Evolutionary conservation across 2,797 vertebrate species (phyloP).

Genomic region (Rhynchonycteris naso): DNA sequence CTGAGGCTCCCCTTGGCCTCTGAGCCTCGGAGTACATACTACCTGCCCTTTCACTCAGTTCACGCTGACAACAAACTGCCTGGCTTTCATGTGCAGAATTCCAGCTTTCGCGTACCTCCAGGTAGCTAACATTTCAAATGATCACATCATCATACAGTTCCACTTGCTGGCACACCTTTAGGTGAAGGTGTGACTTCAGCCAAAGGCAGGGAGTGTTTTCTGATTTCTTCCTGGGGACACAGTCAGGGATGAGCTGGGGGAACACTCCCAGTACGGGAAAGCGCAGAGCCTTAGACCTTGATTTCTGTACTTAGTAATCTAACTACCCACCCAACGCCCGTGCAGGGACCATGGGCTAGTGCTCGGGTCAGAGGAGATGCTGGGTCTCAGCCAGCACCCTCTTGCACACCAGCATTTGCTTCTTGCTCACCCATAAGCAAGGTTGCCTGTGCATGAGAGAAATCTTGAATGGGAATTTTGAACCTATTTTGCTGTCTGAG

Average conservation of each 20-base stretch:
- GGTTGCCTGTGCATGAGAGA: not conserved
- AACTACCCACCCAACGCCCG: too few relatives aligned
- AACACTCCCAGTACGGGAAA: not conserved
- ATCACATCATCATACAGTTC: not conserved
- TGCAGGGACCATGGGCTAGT: rapidly evolving
- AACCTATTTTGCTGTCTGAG: not conserved
- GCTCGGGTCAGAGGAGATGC: not conserved
- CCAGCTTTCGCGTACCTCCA: not conserved
- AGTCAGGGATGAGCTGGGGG: not conserved
- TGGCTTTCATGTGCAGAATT: not conserved
- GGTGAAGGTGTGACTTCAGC: not conserved
- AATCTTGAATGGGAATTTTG: not conserved
- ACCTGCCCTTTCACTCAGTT: not conserved
- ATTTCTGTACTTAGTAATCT: not conserved
- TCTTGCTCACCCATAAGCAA: not conserved
- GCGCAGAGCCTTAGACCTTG: not conserved
- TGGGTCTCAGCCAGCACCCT: not conserved
- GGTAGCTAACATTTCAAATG: not conserved
- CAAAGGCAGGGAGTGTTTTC: not conserved
- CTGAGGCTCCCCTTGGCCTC: not conserved
- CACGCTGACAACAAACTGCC: not conserved
- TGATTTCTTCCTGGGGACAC: not conserved
- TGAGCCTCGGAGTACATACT: too few relatives aligned
- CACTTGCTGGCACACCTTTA: too few relatives aligned
- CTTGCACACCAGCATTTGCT: not conserved